These are phyloP conservation scores for Climacteris rufus DNA, from an alignment of 2,113 vertebrate genomes.

Conservation along the genomic window DNA sequence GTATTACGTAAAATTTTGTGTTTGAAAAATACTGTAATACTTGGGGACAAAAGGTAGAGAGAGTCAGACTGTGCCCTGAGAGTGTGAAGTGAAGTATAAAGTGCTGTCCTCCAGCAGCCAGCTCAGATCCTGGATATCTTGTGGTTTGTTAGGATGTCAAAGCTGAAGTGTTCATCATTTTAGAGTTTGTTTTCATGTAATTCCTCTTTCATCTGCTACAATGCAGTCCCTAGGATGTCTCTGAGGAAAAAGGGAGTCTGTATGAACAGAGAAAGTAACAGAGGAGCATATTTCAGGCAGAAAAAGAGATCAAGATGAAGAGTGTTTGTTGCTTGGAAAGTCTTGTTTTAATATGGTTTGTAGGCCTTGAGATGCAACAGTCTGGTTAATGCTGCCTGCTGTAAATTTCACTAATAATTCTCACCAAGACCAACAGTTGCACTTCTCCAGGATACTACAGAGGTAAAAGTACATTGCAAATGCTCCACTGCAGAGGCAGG, in stretches of 20 bases:
- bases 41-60: background rate
- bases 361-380: background rate
- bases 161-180: background rate
- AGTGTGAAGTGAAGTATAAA: background rate
- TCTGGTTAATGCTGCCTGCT: background rate
- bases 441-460: background rate
- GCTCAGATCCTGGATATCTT: background rate
- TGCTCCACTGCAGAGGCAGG: fast-evolving
- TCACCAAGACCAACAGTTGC: background rate
- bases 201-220: background rate
- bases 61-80: background rate
- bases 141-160: background rate
- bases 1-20: background rate
- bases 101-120: background rate
- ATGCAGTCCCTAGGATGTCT: fast-evolving
- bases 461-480: background rate
- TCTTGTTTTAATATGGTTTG: background rate
- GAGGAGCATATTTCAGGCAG: background rate
- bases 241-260: background rate
- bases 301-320: background rate
- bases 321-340: background rate
- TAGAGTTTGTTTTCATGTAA: background rate
- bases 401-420: background rate
- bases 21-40: too few species aligned
- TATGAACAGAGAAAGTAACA: background rate